These are phyloP conservation scores for Apus apus DNA, from an alignment of 2,113 vertebrate species.

Conservation along the genomic window DNA sequence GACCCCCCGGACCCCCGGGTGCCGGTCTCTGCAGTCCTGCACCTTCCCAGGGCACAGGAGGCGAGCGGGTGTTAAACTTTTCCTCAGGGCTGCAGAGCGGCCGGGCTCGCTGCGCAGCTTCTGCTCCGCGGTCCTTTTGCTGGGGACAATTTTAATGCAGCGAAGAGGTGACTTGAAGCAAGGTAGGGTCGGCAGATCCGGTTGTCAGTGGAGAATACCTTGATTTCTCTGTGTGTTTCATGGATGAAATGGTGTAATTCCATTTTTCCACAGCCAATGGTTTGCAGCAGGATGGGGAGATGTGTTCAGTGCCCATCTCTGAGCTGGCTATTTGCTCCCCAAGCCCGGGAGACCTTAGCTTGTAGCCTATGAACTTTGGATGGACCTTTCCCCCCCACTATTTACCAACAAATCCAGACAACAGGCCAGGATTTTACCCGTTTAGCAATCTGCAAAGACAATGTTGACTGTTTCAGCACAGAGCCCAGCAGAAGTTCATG, in stretches of 20 bases:
- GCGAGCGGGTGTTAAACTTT: too few species aligned
- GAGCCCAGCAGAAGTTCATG: fast-evolving
- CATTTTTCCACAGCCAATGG: fast-evolving
- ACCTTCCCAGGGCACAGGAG: too few species aligned
- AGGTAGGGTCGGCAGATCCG: background rate
- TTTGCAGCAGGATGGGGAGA: background rate
- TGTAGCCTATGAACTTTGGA: background rate
- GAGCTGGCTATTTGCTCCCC: background rate
- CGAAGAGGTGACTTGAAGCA: background rate
- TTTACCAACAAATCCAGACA: background rate
- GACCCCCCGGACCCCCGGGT: too few species aligned
- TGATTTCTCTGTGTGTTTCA: background rate
- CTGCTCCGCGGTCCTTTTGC: too few species aligned
- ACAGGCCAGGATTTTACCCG: background rate
- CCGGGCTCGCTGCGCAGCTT: background rate
- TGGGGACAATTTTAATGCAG: background rate
- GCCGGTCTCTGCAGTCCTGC: too few species aligned
- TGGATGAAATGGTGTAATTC: background rate
- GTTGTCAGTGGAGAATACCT: background rate
- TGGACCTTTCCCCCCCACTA: background rate
- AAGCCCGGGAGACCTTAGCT: background rate
- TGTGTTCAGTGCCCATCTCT: background rate
- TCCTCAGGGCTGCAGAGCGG: too few species aligned
- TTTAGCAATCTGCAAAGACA: background rate
- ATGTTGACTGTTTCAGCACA: fast-evolving